Conservation (phyloP, 2,888 invertebrate species). For the Crematogaster levior region DNA sequence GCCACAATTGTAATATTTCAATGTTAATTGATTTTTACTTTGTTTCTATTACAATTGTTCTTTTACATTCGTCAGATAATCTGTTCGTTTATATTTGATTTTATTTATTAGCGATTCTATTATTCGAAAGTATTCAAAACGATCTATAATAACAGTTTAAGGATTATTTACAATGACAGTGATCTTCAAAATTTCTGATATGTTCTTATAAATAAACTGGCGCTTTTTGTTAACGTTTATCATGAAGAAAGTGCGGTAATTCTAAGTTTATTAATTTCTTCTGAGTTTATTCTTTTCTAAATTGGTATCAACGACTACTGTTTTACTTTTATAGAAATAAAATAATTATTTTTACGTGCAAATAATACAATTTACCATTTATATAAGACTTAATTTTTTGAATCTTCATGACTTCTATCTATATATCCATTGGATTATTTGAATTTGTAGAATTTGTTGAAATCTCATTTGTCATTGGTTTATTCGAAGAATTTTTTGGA, state of each 20-base stretch:
- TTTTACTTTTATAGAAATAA: no score
- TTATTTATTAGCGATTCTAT: no score
- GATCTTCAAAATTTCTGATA: neutral
- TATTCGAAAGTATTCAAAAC: no score
- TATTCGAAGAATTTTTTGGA: neutral
- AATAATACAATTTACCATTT: neutral
- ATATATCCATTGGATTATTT: neutral
- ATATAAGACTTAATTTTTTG: neutral
- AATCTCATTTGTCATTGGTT: neutral
- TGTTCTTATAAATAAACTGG: neutral
- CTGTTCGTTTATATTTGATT: no score
- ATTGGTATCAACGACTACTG: no score
- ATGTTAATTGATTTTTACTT: neutral
- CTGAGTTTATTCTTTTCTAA: no score
- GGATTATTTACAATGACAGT: neutral
- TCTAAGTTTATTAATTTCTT: neutral
- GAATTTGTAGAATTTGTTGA: neutral
- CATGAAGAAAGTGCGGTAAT: neutral
- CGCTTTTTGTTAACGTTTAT: neutral
- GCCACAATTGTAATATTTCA: neutral
- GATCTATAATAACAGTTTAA: neutral
- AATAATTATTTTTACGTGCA: neutral
- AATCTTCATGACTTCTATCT: neutral
- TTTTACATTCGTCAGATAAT: no score
- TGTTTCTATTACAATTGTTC: neutral